A percentile compares a stretch with the other conserved stretches of the same genome.
These are phyloP conservation scores for Sinocyclocheilus maitianheensis DNA, from an alignment of 2,113 vertebrate species.

Conservation along the genomic window DNA sequence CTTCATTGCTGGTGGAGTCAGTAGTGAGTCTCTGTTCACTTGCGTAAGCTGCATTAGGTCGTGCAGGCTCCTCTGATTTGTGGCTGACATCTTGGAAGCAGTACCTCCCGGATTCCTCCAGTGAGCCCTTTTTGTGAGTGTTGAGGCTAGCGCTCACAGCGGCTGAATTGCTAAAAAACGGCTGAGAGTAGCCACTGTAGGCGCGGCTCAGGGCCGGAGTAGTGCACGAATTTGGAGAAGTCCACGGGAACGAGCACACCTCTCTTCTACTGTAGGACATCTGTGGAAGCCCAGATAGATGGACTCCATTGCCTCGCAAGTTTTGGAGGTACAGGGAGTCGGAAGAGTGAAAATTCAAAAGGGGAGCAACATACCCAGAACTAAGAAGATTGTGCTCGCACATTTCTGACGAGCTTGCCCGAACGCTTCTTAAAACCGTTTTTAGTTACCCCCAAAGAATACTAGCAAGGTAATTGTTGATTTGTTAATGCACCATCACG, in stretches of 20 bases:
- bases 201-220: constrained; percentile 81
- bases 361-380: constrained; percentile 90
- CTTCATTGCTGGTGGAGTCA: constrained; percentile 76
- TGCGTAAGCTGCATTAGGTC: constrained; percentile 73
- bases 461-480: constrained; percentile 78
- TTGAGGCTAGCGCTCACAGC: constrained; percentile 74
- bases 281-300: constrained; percentile 85
- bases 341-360: constrained; percentile 87
- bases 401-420: constrained; percentile 90
- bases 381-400: constrained; percentile 93
- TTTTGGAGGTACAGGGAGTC: constrained; percentile 92
- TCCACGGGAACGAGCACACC: constrained; percentile 88
- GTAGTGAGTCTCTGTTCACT: constrained; percentile 69
- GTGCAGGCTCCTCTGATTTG: constrained; percentile 78
- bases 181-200: constrained; percentile 81
- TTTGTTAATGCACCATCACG: constrained; percentile 78
- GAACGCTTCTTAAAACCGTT: constrained; percentile 80
- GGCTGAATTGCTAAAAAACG: constrained; percentile 83
- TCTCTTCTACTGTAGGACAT: constrained; percentile 85
- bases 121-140: constrained; percentile 75
- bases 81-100: constrained; percentile 75
- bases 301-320: constrained; percentile 88
- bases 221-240: constrained; percentile 82
- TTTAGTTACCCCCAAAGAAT: constrained; percentile 91
- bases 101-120: constrained; percentile 81